Conservation (phyloP, 2,888 invertebrate genomes). For the Drosophila demipolita region DNA sequence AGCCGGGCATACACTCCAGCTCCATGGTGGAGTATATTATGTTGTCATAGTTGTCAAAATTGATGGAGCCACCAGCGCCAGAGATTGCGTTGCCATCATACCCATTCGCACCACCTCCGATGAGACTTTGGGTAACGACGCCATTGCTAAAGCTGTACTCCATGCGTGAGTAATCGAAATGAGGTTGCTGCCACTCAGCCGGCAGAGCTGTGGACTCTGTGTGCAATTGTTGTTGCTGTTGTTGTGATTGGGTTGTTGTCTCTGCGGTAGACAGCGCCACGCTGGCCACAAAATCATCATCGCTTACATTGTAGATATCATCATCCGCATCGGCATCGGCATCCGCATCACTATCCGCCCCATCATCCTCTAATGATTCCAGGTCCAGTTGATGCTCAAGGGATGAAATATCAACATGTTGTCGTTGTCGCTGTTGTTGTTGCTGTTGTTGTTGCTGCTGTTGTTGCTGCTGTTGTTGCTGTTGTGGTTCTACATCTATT, state of each 20-base stretch:
- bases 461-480: slow-evolving; percentile 34
- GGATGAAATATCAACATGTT: slow-evolving; percentile 68
- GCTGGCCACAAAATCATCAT: slow-evolving; percentile 76
- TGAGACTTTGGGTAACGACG: slow-evolving; percentile 80
- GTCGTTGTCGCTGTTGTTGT: slow-evolving; percentile 34
- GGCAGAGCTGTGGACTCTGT: slow-evolving; percentile 10
- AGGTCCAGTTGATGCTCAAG: slow-evolving; percentile 71
- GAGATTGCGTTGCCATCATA: slow-evolving; percentile 37
- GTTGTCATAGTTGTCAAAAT: slow-evolving; percentile 85
- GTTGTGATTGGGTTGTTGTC: slow-evolving; percentile 31
- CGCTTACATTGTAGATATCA: slow-evolving; percentile 74
- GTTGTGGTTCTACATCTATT: slow-evolving; percentile 40
- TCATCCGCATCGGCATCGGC: slow-evolving; percentile 47
- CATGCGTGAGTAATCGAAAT: slow-evolving; percentile 84
- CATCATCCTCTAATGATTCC: slow-evolving; percentile 71
- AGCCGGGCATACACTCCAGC: slow-evolving; percentile 94
- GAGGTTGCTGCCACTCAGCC: slow-evolving; percentile 77
- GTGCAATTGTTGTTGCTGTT: not conserved
- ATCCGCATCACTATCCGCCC: slow-evolving; percentile 33
- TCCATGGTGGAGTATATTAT: slow-evolving; percentile 87
- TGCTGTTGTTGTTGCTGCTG: slow-evolving; percentile 33
- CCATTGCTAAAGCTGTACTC: slow-evolving; percentile 83
- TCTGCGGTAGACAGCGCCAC: slow-evolving; percentile 61
- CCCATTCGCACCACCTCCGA: slow-evolving; percentile 64
- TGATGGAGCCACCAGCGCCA: slow-evolving; percentile 80